Conservation (phyloP, 92 coral and sea anemone genomes). For the Pocillopora meandrina region DNA sequence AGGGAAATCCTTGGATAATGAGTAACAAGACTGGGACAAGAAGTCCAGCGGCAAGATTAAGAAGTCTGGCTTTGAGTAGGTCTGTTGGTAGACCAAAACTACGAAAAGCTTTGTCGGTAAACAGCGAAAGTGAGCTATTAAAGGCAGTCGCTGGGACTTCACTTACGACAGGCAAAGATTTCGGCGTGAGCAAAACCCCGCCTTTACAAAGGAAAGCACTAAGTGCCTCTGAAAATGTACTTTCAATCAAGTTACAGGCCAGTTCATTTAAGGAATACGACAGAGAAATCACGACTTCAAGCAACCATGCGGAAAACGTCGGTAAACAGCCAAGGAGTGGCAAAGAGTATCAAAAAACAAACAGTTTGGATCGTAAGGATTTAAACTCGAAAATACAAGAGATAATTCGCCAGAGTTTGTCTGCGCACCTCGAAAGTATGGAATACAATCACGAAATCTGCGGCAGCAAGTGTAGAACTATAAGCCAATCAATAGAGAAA, state of each 20-base stretch:
- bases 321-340: slow-evolving; percentile 12
- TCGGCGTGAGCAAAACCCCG: background rate
- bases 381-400: slow-evolving; percentile 47
- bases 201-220: background rate
- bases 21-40: slow-evolving; percentile 10
- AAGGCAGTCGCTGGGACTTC: slow-evolving; percentile 14
- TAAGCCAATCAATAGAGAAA: slow-evolving; percentile 63
- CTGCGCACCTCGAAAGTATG: slow-evolving; percentile 51
- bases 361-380: background rate
- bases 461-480: slow-evolving; percentile 58
- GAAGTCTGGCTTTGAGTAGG: slow-evolving; percentile 24
- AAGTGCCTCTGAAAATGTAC: background rate
- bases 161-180: background rate
- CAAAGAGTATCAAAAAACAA: background rate
- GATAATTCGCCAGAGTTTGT: slow-evolving; percentile 45
- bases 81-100: slow-evolving; percentile 57
- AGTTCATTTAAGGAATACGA: slow-evolving; percentile 7
- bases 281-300: background rate
- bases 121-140: slow-evolving; percentile 56
- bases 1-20: slow-evolving; percentile 13
- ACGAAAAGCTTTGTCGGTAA: slow-evolving; percentile 58
- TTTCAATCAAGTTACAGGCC: slow-evolving; percentile 22
- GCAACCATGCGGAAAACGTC: slow-evolving; percentile 40
- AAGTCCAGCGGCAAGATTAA: slow-evolving; percentile 22
- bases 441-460: slow-evolving; percentile 73